These are phyloP conservation scores for Cervus canadensis DNA, from an alignment of 2,113 vertebrate genomes.

Conservation along the genomic window DNA sequence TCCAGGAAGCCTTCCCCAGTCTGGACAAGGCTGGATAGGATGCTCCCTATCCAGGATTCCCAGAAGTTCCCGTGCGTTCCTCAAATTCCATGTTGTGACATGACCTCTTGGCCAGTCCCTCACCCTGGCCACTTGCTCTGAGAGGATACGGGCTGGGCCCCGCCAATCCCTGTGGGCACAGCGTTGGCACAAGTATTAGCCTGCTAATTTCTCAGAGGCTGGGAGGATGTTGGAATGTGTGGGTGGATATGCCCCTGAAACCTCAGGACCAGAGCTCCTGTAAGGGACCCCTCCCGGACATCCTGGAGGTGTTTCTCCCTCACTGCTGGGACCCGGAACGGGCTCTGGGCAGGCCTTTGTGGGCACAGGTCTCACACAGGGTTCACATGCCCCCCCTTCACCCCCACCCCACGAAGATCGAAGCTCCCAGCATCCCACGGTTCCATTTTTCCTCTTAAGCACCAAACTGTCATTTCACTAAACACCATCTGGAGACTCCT, in stretches of 20 bases:
- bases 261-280: not conserved
- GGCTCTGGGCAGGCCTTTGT: not conserved
- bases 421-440: slow-evolving; percentile 27
- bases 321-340: not conserved
- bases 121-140: not conserved
- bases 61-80: not conserved
- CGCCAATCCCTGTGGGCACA: not conserved
- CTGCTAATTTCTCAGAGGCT: not conserved
- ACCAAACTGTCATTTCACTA: slow-evolving; percentile 66
- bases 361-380: not conserved
- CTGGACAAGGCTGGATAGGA: not conserved
- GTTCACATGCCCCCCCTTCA: not conserved
- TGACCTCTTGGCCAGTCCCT: not conserved
- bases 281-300: not conserved
- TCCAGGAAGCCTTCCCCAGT: not conserved
- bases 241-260: no score
- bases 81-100: not conserved
- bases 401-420: not conserved
- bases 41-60: not conserved
- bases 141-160: not conserved
- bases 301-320: not conserved
- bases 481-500: slow-evolving; percentile 74
- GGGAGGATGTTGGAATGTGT: not conserved
- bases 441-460: slow-evolving; percentile 65
- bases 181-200: not conserved